Base-by-base conservation (phyloP, 92 coral and sea anemone species). In the Epizoanthus fatuus region DNA sequence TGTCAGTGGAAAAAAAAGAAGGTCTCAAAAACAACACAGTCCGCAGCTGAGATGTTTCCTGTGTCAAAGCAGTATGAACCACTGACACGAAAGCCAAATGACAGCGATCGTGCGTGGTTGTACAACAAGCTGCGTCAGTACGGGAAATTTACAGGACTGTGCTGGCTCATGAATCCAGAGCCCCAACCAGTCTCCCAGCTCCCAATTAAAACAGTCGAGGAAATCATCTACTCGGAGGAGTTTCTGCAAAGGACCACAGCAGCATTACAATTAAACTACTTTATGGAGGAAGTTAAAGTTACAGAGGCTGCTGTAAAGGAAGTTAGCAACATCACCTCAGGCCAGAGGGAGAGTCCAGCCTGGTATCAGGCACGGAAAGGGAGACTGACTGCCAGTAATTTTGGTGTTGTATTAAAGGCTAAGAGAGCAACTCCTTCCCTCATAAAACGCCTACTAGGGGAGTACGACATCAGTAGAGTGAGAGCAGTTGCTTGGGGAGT, bases 1-100 rank as follows among this genome's bases (percentile, higher is more conserved):
- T 84, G 88, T 39, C 88, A 74, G 55, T 84, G 88, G 88, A 60
- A 75, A 73, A 37, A 66, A 29, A 84, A 84, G 60, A 84, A 84
- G 20, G 60, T 14, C 54, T n/a, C 22, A 44, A 75, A 80, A 63
- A 72, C 69, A 55, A 54, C 59, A 13, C 81, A 85, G 77, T 76
- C 89, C 25, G 89, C 66, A 38, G 70, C 76, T 45, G 85, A 80
- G 47, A 63, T 80, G 44, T 80, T 80, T 66, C 85, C 85, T 52
- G 55, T 56, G 72, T 59, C 82, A 72, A 79, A 58, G 44, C 19
- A 58, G 76, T 44, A 52, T 64, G 69, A 56, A 70, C 42, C 62
- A 63, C 47, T 75, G 72, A 51, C 38, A 45, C 75, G 56, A 45
- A 44, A 68, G 55, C 81, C 81, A 60, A 60, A 19, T 14, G 39